phyloP scores from a whole-genome alignment of 1,140 invertebrate genomes.

The Magallana ariakensis region DNA sequence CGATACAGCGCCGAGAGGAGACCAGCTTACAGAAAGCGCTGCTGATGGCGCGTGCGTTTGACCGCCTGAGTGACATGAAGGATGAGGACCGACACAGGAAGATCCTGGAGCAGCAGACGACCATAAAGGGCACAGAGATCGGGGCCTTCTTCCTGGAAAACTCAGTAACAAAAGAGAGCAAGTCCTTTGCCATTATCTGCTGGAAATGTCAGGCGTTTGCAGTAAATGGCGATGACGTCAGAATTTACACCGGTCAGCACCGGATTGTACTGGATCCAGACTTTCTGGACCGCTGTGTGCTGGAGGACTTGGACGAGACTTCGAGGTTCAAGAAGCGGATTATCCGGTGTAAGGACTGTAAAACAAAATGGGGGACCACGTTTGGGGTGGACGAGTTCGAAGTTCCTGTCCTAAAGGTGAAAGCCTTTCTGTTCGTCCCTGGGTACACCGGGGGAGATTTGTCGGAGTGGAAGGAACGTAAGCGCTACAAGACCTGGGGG shows the following conservation, averaged over 20 bases:
- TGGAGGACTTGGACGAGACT: neutral
- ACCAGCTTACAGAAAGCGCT: conserved; percentile 27
- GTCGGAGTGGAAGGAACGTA: conserved; percentile 8
- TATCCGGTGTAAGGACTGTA: neutral
- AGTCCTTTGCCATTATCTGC: neutral
- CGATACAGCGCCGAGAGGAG: neutral
- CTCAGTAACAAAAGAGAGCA: no score
- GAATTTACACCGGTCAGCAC: conserved; percentile 9
- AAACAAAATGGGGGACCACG: conserved; percentile 30
- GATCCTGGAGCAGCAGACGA: neutral
- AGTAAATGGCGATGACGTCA: neutral
- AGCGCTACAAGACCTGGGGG: conserved; percentile 13
- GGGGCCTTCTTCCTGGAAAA: neutral
- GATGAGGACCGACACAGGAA: neutral
- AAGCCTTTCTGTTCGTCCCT: conserved; percentile 1
- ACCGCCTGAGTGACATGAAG: conserved; percentile 14
- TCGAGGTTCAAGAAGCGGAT: neutral
- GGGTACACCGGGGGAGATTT: neutral
- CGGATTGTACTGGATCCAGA: neutral
- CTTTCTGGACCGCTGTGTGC: neutral
- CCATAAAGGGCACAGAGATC: neutral
- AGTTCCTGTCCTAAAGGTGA: conserved; percentile 31
- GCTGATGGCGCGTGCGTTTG: conserved; percentile 13
- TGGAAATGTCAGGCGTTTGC: conserved; percentile 30
- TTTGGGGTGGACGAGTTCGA: conserved; percentile 3